Percentiles rank a stretch among this genome's conserved stretches.
Conservation (phyloP, 2,797 vertebrate species). For the Notolepis coatsorum region DNA sequence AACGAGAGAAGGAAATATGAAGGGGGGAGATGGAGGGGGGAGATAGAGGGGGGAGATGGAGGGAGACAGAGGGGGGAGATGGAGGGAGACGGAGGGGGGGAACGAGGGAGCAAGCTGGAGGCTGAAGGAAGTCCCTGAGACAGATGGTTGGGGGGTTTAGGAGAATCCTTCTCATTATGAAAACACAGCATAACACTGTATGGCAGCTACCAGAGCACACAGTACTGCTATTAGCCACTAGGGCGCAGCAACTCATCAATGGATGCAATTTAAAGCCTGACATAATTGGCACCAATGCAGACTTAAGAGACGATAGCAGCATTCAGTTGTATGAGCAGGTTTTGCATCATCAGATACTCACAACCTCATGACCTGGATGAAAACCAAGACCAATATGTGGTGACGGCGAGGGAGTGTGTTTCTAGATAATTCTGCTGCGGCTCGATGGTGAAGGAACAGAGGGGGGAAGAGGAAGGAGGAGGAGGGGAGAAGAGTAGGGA, state of each 20-base stretch:
- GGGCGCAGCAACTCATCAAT: constrained; percentile 62
- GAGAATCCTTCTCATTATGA: constrained; percentile 38
- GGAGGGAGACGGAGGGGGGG: constrained; percentile 4
- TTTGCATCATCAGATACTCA: too few relatives aligned
- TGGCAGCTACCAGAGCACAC: constrained; percentile 51
- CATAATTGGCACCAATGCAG: too few relatives aligned
- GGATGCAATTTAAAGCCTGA: constrained; percentile 17
- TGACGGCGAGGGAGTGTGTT: constrained; percentile 56
- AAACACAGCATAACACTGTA: constrained; percentile 40
- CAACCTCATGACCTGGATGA: too few relatives aligned
- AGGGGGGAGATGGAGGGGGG: constrained; percentile 12
- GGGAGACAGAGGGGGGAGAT: constrained; percentile 24
- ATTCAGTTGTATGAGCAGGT: too few relatives aligned
- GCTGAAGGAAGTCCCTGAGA: constrained; percentile 62
- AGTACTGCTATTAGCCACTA: constrained; percentile 45
- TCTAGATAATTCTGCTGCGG: constrained; percentile 45
- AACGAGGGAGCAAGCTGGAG: constrained; percentile 14
- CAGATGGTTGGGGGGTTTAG: constrained; percentile 60
- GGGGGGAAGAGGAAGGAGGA: background rate
- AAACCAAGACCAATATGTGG: constrained; percentile 50
- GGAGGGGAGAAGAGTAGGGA: too few relatives aligned
- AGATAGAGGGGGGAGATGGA: constrained; percentile 9
- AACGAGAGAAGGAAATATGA: too few relatives aligned
- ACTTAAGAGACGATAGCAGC: too few relatives aligned
- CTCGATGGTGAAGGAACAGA: constrained; percentile 2